phyloP scores from a whole-genome alignment of 2,888 invertebrate genomes.

The Neria commutata region DNA sequence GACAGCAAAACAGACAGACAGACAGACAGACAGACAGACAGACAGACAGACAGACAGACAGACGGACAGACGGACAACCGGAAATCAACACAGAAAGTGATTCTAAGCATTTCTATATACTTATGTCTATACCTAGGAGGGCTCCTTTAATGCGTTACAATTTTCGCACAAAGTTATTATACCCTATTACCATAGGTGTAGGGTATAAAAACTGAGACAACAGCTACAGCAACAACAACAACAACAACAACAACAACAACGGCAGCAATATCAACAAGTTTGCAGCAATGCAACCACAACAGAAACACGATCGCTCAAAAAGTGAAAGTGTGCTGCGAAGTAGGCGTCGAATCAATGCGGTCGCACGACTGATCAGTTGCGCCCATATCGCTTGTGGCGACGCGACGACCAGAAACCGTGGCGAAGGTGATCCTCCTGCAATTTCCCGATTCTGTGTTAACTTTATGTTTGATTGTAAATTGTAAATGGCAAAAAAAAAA shows the following conservation, averaged over 20 bases:
- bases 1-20: too few species aligned
- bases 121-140: too few species aligned
- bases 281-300: conserved; percentile 14
- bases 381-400: too few species aligned
- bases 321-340: conserved; percentile 33
- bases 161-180: too few species aligned
- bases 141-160: too few species aligned
- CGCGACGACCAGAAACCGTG: conserved; percentile 28
- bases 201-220: neutral
- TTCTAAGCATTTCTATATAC: too few species aligned
- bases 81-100: too few species aligned
- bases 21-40: conserved; percentile 11
- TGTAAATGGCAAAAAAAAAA: neutral
- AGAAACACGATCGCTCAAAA: conserved; percentile 20
- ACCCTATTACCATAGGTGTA: too few species aligned
- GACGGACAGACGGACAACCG: too few species aligned
- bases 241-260: conserved; percentile 5
- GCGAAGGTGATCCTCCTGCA: conserved; percentile 39
- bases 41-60: too few species aligned
- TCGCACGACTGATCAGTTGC: conserved; percentile 11
- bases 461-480: neutral
- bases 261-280: conserved; percentile 3
- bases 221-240: conserved; percentile 6
- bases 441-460: conserved; percentile 15
- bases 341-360: neutral